phyloP scores from a whole-genome alignment of 2,113 vertebrate genomes.

The Polypterus senegalus region DNA sequence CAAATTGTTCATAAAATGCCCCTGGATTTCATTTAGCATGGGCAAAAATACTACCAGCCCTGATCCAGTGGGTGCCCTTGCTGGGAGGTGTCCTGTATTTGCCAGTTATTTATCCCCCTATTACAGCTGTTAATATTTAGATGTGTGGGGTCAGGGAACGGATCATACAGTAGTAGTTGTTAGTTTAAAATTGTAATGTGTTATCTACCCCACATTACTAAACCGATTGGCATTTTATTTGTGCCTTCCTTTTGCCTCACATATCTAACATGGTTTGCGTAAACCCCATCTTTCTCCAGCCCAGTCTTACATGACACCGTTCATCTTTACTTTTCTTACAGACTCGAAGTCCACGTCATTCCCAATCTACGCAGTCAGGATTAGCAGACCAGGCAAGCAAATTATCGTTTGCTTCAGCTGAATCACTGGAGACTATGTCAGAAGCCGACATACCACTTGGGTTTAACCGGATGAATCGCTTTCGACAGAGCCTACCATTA shows the following conservation, averaged over 20 bases:
- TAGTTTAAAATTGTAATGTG: no score
- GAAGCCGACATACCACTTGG: slow-evolving; percentile 91
- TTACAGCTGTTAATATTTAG: no score
- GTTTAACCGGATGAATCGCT: slow-evolving; percentile 94
- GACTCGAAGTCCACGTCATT: slow-evolving; percentile 88
- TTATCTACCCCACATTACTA: no score
- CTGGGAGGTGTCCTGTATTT: no score
- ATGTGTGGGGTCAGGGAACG: no score
- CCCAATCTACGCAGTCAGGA: slow-evolving; percentile 88
- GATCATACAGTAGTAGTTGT: no score
- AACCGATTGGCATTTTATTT: neutral
- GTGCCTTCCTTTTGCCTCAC: neutral
- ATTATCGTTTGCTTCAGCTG: slow-evolving; percentile 89
- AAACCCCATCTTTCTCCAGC: neutral
- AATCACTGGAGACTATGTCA: slow-evolving; percentile 96
- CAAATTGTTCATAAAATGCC: no score
- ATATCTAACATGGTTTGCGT: neutral
- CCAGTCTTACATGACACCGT: neutral
- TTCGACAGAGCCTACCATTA: slow-evolving; percentile 90
- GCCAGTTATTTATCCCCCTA: no score
- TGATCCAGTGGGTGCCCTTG: no score
- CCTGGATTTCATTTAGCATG: no score
- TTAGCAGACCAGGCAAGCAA: slow-evolving; percentile 92
- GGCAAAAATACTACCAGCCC: no score
- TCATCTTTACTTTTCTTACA: slow-evolving; percentile 29